Conservation (phyloP, 2,888 invertebrate species). For the Gymnocheta viridis region DNA sequence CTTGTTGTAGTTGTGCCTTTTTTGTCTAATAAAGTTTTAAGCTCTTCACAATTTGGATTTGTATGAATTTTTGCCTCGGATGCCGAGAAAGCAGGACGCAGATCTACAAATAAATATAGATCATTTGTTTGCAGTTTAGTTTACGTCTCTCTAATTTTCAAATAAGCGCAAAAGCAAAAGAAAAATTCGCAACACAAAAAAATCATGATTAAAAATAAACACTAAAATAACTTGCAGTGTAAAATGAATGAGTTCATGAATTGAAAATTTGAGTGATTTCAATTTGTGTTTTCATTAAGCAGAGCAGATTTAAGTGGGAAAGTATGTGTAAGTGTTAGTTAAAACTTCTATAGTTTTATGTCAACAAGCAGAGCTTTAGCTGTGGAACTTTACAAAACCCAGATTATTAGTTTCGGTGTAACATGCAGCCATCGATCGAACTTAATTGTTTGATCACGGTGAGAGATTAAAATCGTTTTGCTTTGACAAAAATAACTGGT, state of each 20-base stretch:
- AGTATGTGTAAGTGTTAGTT: background rate
- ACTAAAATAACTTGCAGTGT: slow-evolving; percentile 1
- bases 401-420: too few species aligned
- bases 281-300: background rate
- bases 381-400: background rate
- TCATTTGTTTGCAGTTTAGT: slow-evolving; percentile 72
- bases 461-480: too few species aligned
- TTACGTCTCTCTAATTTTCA: slow-evolving; percentile 7
- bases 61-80: slow-evolving; percentile 80
- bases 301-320: background rate
- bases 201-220: background rate
- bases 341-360: background rate
- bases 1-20: slow-evolving; percentile 30
- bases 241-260: slow-evolving; percentile 27
- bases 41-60: slow-evolving; percentile 77
- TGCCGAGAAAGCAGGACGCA: slow-evolving; percentile 83
- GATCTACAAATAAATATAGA: slow-evolving; percentile 82
- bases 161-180: slow-evolving; percentile 13
- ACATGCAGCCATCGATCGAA: too few species aligned
- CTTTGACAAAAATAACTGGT: too few species aligned
- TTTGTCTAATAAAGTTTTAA: slow-evolving; percentile 61
- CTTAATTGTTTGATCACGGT: too few species aligned
- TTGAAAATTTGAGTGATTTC: background rate
- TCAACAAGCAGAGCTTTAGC: background rate
- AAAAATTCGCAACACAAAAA: slow-evolving; percentile 2